Evolutionary conservation across 2,113 vertebrate species (phyloP).

Genomic region (Abramis brama): DNA sequence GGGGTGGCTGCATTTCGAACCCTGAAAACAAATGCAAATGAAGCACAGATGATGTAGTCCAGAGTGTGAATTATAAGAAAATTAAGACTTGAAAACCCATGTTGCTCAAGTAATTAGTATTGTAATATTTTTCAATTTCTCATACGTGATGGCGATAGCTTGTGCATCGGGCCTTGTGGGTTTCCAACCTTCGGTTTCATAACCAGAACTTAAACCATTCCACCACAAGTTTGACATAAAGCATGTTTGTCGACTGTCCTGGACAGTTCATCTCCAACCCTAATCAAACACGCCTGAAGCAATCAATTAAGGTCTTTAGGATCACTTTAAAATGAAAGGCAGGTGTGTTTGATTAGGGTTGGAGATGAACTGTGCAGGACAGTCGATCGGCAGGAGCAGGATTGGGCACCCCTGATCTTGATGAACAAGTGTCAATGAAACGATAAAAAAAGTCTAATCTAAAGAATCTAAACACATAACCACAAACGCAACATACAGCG

Average conservation of each 20-base stretch:
- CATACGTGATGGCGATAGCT: neutral
- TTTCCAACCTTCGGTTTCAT: neutral
- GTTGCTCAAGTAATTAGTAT: neutral
- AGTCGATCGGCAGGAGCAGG: no score
- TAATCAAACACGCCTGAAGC: no score
- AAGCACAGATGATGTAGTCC: neutral
- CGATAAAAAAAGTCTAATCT: neutral
- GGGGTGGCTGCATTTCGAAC: accelerated
- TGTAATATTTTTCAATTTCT: neutral
- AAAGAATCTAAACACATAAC: neutral
- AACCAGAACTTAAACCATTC: neutral
- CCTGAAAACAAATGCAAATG: neutral
- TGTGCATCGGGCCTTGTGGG: neutral
- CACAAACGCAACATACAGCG: neutral
- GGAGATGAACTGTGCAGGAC: no score
- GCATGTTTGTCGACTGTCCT: neutral
- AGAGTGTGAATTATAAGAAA: neutral
- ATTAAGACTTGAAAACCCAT: neutral
- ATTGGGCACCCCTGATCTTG: neutral
- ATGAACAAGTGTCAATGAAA: neutral
- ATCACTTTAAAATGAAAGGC: no score
- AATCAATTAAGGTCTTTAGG: no score
- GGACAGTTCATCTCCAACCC: no score
- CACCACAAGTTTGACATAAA: neutral
- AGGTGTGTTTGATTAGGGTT: no score